A percentile compares a stretch with the other conserved stretches of the same genome.
These are phyloP conservation scores for Pimpla rufipes DNA, from an alignment of 2,888 invertebrate genomes.

Conservation along the genomic window DNA sequence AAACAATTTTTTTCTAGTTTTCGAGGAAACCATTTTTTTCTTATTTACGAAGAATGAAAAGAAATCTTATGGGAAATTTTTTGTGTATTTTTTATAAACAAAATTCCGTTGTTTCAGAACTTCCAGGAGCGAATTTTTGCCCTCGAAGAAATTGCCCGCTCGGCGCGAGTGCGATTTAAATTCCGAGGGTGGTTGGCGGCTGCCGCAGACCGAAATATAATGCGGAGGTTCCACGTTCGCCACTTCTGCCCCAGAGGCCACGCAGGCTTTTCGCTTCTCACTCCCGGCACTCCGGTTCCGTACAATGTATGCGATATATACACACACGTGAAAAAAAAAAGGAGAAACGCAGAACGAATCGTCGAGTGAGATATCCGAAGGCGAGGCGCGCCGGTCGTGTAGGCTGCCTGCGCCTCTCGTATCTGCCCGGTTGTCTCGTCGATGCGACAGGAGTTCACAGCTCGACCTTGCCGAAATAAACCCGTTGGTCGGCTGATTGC, in stretches of 20 bases:
- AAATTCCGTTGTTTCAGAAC: background rate
- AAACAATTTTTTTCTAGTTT: no score
- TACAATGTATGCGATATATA: constrained; percentile 9
- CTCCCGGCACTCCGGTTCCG: background rate
- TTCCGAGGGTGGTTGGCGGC: background rate
- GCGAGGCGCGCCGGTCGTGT: constrained; percentile 9
- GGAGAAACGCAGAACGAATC: constrained; percentile 44
- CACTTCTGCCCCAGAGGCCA: background rate
- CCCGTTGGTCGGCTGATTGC: constrained; percentile 70
- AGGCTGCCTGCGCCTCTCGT: constrained; percentile 44
- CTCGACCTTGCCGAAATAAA: constrained; percentile 78
- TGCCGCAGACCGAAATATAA: background rate
- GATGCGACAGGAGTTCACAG: constrained; percentile 74
- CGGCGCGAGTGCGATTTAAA: background rate
- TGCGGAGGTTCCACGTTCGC: background rate
- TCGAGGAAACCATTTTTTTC: no score
- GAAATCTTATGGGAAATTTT: no score
- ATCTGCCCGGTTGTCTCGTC: constrained; percentile 67
- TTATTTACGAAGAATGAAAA: no score
- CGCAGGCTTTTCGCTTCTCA: background rate
- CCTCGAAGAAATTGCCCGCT: background rate
- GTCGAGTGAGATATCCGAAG: constrained; percentile 61
- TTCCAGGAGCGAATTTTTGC: background rate
- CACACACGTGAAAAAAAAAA: background rate
- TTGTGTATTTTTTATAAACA: background rate